Base-by-base conservation (phyloP, 2,797 vertebrate genomes). In the Chanos chanos region DNA sequence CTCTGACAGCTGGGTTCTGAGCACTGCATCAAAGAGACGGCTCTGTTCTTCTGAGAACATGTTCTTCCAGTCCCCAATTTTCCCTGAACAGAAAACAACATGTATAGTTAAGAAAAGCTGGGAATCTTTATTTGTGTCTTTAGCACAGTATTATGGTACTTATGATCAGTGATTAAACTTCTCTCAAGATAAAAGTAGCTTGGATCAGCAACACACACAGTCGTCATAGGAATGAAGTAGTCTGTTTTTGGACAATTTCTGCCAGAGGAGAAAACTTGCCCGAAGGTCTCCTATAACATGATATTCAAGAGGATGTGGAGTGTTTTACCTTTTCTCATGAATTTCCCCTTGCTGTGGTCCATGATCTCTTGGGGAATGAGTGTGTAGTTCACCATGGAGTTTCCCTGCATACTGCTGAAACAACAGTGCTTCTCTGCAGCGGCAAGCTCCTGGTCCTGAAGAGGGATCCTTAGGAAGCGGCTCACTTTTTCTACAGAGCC, bases 261-360 rank as follows among this genome's bases (percentile, higher is more conserved):
- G n/a, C n/a, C n/a, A n/a, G n/a, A n/a, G n/a, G n/a, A n/a, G n/a
- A n/a, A n/a, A n/a, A n/a, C n/a, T n/a, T n/a, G n/a, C n/a, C n/a
- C n/a, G n/a, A n/a, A n/a, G n/a, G n/a, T n/a, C n/a, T n/a, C n/a
- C n/a, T n/a, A n/a, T n/a, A n/a, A n/a, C n/a, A n/a, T n/a, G n/a
- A n/a, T n/a, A n/a, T n/a, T n/a, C n/a, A 7, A 41, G 18, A 10
- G 16, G 8, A 43, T 19, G 15, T 2, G 44, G 5, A 37, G 4
- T 44, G 9, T 2, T 74, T 49, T 51, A 94, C 94, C 94, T 83
- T 92, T 94, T 55, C 93, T 86, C 89, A 95, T 90, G 84, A 97
- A 97, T 49, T 64, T 49, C 13, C 92, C 85, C 67, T 85, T 89
- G 66, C 68, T 89, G 39, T 92, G 89, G 77, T 96, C 89, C 73